These are phyloP conservation scores for Rotaria magnacalcarata DNA, from an alignment of 2,888 invertebrate genomes.

Conservation along the genomic window DNA sequence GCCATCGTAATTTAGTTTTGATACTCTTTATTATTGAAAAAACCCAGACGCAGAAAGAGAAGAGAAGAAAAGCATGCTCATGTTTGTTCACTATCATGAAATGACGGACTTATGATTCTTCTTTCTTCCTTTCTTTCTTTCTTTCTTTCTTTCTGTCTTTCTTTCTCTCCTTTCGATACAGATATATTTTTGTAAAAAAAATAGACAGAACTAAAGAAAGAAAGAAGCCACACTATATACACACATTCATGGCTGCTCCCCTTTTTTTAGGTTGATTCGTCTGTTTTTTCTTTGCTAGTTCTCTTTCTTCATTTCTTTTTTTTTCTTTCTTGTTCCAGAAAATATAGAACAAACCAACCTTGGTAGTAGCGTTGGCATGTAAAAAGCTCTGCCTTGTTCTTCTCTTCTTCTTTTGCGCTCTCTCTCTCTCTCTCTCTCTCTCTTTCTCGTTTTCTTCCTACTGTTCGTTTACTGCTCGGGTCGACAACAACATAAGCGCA, in stretches of 20 bases:
- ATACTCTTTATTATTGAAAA: background rate
- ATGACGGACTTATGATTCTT: background rate
- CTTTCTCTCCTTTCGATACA: background rate
- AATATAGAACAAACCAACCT: background rate
- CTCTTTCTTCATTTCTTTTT: background rate
- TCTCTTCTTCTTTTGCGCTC: background rate
- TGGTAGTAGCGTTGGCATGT: background rate
- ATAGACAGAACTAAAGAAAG: background rate
- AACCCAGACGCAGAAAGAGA: background rate
- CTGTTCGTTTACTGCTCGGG: conserved; percentile 5
- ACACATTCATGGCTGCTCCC: background rate
- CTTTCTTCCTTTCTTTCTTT: background rate
- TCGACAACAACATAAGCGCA: conserved; percentile 1
- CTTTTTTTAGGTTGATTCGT: background rate
- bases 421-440: background rate
- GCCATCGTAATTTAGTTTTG: background rate
- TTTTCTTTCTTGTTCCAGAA: background rate
- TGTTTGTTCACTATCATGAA: conserved; percentile 15
- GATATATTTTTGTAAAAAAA: conserved; percentile 9
- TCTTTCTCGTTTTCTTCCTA: background rate
- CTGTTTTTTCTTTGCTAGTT: background rate
- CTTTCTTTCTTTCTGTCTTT: background rate
- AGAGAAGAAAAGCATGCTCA: background rate
- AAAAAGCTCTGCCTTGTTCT: conserved; percentile 1
- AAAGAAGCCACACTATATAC: background rate